These are phyloP conservation scores for Mesorhabditis spiculigera DNA, from an alignment of 2,888 invertebrate genomes.

Conservation along the genomic window DNA sequence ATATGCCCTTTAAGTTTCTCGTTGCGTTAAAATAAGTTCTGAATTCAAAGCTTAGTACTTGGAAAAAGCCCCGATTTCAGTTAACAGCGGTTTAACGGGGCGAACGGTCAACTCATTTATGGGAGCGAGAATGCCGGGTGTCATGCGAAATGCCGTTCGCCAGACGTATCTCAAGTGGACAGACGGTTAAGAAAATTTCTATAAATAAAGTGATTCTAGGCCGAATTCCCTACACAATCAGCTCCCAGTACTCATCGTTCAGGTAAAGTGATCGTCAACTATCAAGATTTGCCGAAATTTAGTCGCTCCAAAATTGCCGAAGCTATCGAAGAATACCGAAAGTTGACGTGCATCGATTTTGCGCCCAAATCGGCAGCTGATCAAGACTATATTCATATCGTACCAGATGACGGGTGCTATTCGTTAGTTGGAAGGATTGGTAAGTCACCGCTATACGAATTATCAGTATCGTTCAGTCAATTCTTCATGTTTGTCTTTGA, in stretches of 20 bases:
- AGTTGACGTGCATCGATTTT: constrained; percentile 52
- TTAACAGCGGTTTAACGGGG: constrained; percentile 42
- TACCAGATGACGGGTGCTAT: constrained; percentile 58
- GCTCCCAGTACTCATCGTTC: constrained; percentile 48
- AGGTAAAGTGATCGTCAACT: constrained; percentile 23
- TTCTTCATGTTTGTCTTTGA: background rate
- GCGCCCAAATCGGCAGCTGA: constrained; percentile 51
- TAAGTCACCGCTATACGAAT: constrained; percentile 17
- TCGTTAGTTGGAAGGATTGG: constrained; percentile 55
- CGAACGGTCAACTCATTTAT: constrained; percentile 39
- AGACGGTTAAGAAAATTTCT: constrained; percentile 20
- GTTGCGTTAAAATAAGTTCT: no score
- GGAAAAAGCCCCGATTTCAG: constrained; percentile 22
- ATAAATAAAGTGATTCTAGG: background rate
- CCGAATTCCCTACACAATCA: constrained; percentile 56
- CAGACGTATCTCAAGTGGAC: constrained; percentile 56
- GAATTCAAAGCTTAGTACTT: no score
- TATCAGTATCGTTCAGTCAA: background rate
- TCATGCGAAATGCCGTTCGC: constrained; percentile 50
- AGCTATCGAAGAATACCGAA: constrained; percentile 51
- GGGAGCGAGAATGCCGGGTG: constrained; percentile 36
- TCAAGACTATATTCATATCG: constrained; percentile 55
- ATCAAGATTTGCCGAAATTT: constrained; percentile 12
- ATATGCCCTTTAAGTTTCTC: no score
- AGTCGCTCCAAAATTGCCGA: constrained; percentile 54